These are phyloP conservation scores for Lasioglossum figueresi DNA, from an alignment of 2,888 invertebrate species.

Conservation along the genomic window DNA sequence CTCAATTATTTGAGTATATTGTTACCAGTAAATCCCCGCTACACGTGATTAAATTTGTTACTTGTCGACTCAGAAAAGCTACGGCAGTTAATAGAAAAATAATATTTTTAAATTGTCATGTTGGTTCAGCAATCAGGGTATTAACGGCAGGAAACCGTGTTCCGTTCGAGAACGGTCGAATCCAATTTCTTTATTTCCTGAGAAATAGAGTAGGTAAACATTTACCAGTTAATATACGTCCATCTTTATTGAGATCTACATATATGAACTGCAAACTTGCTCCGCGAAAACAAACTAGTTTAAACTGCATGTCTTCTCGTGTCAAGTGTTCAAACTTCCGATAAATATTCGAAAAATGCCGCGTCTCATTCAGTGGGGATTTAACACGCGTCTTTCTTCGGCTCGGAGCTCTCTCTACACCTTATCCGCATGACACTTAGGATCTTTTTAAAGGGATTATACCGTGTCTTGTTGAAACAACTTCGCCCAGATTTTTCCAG, in stretches of 20 bases:
- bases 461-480: background rate
- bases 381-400: background rate
- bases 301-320: background rate
- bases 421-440: background rate
- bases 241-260: background rate
- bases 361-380: background rate
- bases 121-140: background rate
- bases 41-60: no score
- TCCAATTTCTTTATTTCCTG: background rate
- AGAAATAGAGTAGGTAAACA: background rate
- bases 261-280: background rate
- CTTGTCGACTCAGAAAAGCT: no score
- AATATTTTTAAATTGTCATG: background rate
- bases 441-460: constrained; percentile 24
- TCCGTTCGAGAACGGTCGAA: background rate
- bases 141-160: background rate
- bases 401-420: background rate
- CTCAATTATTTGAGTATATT: background rate
- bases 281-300: background rate
- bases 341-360: background rate
- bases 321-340: background rate
- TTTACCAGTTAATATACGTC: background rate
- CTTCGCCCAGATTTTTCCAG: constrained; percentile 4
- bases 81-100: background rate
- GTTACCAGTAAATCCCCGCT: no score